Evolutionary conservation across 2,888 invertebrate species (phyloP), one percentile per base, ranked within the genome.

Genomic region (Protophormia terraenovae): DNA sequence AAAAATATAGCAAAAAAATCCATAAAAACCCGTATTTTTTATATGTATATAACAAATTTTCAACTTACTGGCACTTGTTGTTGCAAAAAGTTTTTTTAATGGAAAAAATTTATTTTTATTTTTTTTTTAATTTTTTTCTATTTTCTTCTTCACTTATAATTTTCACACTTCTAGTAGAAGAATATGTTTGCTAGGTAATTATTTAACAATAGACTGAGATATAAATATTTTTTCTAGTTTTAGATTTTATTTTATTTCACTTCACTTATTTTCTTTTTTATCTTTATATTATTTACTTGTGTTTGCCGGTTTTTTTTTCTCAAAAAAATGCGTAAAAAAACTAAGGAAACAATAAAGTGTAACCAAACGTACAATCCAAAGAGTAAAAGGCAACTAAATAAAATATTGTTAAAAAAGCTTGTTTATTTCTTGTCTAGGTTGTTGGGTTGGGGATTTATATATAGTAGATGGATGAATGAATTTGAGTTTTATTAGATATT

Each of bases 381-480:
- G 50, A 58, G 38, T 29, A 66, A 45, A 22, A 29, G 58, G 14
- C 47, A 66, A 83, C 83, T 83, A 41, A 83, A 71, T 55, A 69
- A 58, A n/a, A n/a, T n/a, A n/a, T 41, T 45, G 29, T 38, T 55
- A 58, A 41, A 38, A 29, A 71, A 50, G 3, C 35, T 35, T 35
- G 12, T 76, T 64, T 38, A 8, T 72, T 72, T 35, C 22, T 32
- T 71, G 53, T 12, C 22, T 53, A 3, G 0, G 4, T 53, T 19
- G 12, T 38, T 71, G 19, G 16, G n/a, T 22, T 47, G 64, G 27
- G 27, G 8, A 41, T 3, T 24, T 24, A n/a, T 45, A 27, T 45
- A 41, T 66, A 19, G n/a, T n/a, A n/a, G n/a, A n/a, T n/a, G n/a
- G 19, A 19, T 47, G 47, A 47, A 47, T 47, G 19, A 47, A 19